Base-by-base conservation (phyloP, 2,113 vertebrate species). In the Pachypanchax playfairii region DNA sequence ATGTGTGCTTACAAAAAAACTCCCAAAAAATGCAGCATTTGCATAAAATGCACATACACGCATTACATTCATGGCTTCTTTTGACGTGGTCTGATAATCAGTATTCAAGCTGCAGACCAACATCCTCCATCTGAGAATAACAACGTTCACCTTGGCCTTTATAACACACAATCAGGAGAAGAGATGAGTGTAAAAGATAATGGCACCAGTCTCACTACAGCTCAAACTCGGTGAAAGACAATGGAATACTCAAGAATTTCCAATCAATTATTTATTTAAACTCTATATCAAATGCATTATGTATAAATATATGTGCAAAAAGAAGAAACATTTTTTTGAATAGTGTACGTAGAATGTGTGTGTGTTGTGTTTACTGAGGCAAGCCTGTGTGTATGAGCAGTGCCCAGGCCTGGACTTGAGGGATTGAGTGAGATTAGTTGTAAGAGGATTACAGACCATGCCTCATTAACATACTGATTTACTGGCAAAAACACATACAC, bases 381-480 rank as follows among this genome's bases (percentile, higher is more conserved):
- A 78, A 82, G 82, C 46, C 39, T 66, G 63, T 70, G 68, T 79
- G 74, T 35, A 36, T 58, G 77, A 80, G 75, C 70, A 75, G 57
- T 80, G 85, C 73, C 83, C 71, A 84, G 75, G 77, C 73, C 70
- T 79, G 80, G 85, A 85, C 73, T 72, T 73, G 79, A 60, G 61
- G 87, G 82, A 88, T 79, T 85, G 70, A 80, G 75, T 73, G 78
- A 89, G 88, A 90, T 89, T 90, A 90, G 75, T 65, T 83, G 66
- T 89, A 88, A 90, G 42, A 85, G 85, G 88, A 89, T 90, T 90
- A 90, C 75, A 87, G 85, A 87, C 73, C 73, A 88, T 88, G 88
- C 83, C 84, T 90, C 87, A 90, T 90, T 89, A 89, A 83, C 88
- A 90, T 90, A 89, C 81, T 76, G 84, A 89, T 80, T 88, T 69